phyloP scores from a whole-genome alignment of 2,797 vertebrate genomes.

The Lycodopsis pacificus region DNA sequence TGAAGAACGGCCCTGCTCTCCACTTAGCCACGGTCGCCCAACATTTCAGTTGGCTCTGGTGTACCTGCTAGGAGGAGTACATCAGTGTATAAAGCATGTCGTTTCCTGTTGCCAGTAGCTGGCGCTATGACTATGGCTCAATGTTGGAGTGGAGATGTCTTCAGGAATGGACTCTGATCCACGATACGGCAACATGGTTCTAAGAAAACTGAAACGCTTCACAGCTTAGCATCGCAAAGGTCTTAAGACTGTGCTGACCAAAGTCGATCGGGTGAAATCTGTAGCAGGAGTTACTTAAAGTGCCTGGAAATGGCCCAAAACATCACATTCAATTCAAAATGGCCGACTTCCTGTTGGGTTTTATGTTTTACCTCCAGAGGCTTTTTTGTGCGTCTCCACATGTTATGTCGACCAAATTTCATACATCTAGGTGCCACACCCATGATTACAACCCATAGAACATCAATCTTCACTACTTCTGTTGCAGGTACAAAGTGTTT shows the following conservation, averaged over 20 bases:
- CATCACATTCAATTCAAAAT: not conserved
- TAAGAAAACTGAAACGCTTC: not conserved
- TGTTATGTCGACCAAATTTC: no score
- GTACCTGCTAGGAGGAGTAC: not conserved
- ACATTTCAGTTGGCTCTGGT: not conserved
- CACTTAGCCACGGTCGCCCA: no score
- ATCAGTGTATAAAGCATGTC: not conserved
- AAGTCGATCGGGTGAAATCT: not conserved
- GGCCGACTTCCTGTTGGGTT: not conserved
- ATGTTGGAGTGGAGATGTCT: not conserved
- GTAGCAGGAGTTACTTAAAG: no score
- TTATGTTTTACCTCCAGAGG: not conserved
- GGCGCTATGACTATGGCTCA: not conserved
- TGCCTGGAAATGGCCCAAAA: no score
- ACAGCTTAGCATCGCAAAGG: not conserved
- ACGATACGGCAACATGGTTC: not conserved
- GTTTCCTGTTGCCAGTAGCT: not conserved
- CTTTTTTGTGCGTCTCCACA: no score
- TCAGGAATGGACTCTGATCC: not conserved
- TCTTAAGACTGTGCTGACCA: no score
- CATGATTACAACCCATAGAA: no score
- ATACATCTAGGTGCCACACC: no score
- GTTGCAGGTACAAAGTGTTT: no score
- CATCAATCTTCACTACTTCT: no score
- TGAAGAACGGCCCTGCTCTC: no score